phyloP scores from a whole-genome alignment of 2,797 vertebrate genomes.

The Gymnothorax reevesii region DNA sequence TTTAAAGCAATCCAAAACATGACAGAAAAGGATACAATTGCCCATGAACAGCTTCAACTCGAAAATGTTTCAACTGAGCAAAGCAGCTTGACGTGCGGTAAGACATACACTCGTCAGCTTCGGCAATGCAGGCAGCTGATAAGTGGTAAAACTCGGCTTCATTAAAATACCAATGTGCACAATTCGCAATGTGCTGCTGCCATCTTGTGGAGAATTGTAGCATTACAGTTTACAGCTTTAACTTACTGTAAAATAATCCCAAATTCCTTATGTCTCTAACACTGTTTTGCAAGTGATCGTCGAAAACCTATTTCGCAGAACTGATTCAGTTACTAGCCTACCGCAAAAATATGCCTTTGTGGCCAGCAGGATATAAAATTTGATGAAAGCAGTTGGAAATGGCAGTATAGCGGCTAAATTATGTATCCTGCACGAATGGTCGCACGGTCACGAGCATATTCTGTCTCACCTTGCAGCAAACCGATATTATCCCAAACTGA shows the following conservation, averaged over 20 bases:
- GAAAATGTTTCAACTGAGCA: not conserved
- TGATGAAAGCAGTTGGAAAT: too few species aligned
- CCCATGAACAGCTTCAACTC: not conserved
- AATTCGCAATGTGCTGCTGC: not conserved
- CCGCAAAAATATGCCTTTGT: too few species aligned
- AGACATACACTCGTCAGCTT: not conserved
- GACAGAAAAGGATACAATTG: not conserved
- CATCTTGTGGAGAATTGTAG: slow-evolving; percentile 9
- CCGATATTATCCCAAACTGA: too few species aligned
- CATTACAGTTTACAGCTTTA: not conserved
- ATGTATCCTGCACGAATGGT: too few species aligned
- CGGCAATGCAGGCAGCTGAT: not conserved
- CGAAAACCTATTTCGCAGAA: too few species aligned
- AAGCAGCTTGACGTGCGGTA: not conserved
- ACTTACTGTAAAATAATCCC: not conserved
- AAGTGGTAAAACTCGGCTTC: not conserved
- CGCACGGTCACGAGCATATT: too few species aligned
- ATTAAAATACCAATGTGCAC: not conserved
- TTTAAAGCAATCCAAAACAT: not conserved
- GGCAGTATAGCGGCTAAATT: too few species aligned
- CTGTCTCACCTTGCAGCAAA: too few species aligned
- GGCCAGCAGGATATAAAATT: too few species aligned
- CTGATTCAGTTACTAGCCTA: too few species aligned
- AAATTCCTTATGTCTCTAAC: too few species aligned
- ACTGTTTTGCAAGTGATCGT: too few species aligned